Base-by-base conservation (phyloP, 2,113 vertebrate species). In the Odontophorus gujanensis region DNA sequence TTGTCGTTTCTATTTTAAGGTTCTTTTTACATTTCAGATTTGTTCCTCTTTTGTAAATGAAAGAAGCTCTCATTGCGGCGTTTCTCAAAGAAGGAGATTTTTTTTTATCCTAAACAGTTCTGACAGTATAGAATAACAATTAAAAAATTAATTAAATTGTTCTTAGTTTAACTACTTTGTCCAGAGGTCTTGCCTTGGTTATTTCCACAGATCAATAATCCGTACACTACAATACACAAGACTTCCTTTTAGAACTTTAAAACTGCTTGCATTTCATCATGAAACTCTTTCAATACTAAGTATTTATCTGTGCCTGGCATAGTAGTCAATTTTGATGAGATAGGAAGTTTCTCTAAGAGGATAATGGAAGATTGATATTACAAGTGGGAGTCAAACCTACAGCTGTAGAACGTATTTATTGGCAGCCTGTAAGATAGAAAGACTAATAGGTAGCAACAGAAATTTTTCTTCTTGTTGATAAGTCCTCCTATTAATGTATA, bases 291-390 rank as follows among this genome's bases (percentile, higher is more conserved):
- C 47, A 69, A 84, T 48, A 81, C 21, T 72, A 51, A 72, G 4
- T 50, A 72, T 87, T 92, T 85, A 68, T 85, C 47, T 73, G 22
- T 68, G 80, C 36, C 59, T 83, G 82, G n/a, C 51, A 6, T 30
- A 42, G 43, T 32, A 85, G 42, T 65, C 51, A 10, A 14, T 26
- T 63, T 72, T 55, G 63, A 90, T 0, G 0, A 53, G 47, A 92
- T 55, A 42, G n/a, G 38, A 87, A 85, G 36, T 80, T 69, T 81
- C 74, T 93, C 51, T 63, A 80, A 81, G 58, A 72, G 42, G 19
- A 62, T 80, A 81, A 95, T 66, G 48, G 85, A 94, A 85, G n/a
- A 58, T 87, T 84, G 76, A 69, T 84, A 81, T 85, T 81, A 32
- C 40, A 68, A 90, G 53, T 45, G 48, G 77, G 66, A 82, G 26